These are phyloP conservation scores for Platorchestia sp. DNA, from an alignment of 1,140 invertebrate species.

Conservation along the genomic window DNA sequence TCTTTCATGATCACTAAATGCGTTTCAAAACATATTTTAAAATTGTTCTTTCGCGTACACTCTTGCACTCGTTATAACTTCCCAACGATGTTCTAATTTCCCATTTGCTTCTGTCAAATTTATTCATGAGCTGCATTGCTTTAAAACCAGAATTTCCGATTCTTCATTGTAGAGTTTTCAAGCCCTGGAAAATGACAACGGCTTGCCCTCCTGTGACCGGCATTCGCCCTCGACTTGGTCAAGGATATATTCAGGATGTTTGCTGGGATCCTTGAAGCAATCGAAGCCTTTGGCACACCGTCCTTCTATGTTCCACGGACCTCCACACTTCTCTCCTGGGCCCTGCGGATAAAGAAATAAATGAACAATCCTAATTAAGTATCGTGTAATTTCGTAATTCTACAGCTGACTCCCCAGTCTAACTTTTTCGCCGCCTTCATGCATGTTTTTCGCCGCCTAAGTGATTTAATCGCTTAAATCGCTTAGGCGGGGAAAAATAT, in stretches of 20 bases:
- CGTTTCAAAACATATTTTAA: too few relatives aligned
- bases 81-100: neutral
- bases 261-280: neutral
- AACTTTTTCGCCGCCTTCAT: too few relatives aligned
- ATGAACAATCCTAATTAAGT: neutral
- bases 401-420: too few relatives aligned
- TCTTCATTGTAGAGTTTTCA: neutral
- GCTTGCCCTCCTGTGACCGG: neutral
- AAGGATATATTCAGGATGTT: neutral
- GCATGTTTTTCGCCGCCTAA: too few relatives aligned
- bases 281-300: neutral
- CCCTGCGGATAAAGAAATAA: neutral
- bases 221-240: neutral
- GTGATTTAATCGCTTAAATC: too few relatives aligned
- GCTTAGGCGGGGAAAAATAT: too few relatives aligned
- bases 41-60: too few relatives aligned
- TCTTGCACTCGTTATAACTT: too few relatives aligned
- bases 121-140: neutral
- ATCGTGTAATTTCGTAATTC: neutral
- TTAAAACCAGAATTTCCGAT: neutral
- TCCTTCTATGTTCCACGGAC: neutral
- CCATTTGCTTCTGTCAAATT: neutral
- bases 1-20: too few relatives aligned
- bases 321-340: neutral
- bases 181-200: neutral